Evolutionary conservation across 1,140 invertebrate species (phyloP).

Genomic region (Anoplophora glabripennis): DNA sequence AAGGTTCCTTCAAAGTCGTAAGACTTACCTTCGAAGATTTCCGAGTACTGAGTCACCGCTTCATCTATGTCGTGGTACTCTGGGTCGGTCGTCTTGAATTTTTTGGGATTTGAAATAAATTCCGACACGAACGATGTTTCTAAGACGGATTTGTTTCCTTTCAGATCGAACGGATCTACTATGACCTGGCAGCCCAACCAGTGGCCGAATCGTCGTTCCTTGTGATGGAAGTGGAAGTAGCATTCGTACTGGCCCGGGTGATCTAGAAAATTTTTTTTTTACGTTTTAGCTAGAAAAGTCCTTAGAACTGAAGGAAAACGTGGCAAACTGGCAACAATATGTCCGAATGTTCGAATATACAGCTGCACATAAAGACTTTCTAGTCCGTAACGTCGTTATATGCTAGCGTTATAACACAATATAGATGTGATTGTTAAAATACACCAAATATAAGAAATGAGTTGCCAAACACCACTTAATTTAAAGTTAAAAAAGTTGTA

Average conservation of each 20-base stretch:
- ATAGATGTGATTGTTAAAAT: too few relatives aligned
- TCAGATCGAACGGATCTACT: slow-evolving; percentile 33
- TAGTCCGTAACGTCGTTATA: too few relatives aligned
- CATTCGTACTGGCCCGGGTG: slow-evolving; percentile 46
- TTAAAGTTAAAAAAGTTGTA: too few relatives aligned
- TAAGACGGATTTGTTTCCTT: slow-evolving; percentile 24
- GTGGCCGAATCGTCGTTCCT: slow-evolving; percentile 44
- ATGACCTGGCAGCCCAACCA: slow-evolving; percentile 43
- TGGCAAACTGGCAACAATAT: too few relatives aligned
- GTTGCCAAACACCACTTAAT: too few relatives aligned
- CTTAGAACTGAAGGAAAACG: too few relatives aligned
- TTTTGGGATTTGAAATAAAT: background rate
- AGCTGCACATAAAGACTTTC: too few relatives aligned
- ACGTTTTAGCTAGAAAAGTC: too few relatives aligned
- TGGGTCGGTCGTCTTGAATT: background rate
- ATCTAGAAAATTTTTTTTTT: too few relatives aligned
- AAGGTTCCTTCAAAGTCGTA: background rate
- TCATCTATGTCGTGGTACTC: slow-evolving; percentile 1
- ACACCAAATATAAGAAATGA: too few relatives aligned
- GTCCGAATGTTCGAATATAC: too few relatives aligned
- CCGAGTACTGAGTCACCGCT: background rate
- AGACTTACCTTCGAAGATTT: slow-evolving; percentile 3
- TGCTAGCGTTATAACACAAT: too few relatives aligned
- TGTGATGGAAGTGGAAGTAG: slow-evolving; percentile 48
- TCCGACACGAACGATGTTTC: slow-evolving; percentile 1